Evolutionary conservation across 2,113 vertebrate species (phyloP), one percentile per base, ranked within the genome.

Genomic region (Anser cygnoides): DNA sequence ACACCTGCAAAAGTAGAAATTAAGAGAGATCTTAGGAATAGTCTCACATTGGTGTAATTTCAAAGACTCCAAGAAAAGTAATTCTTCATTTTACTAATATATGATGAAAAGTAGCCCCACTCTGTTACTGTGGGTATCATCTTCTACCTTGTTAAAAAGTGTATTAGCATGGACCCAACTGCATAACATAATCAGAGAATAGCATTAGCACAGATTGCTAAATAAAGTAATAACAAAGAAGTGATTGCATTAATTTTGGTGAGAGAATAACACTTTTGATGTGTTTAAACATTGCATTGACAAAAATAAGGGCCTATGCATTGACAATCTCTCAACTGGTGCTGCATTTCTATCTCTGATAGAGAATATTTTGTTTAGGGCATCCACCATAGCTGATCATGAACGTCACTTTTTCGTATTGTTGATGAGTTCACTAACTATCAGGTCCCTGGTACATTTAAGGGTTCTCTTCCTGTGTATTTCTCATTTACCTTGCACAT

Each of bases 171-270:
- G 29, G 6, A 52, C 12, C 16, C 35, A 29, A 8, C 31, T 87
- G 6, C 6, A 14, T 65, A 49, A 17, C 3, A n/a, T 46, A 71
- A 58, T 33, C 26, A 67, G 57, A 28, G 21, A 80, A 86, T 3
- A 89, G 0, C 1, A 33, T 41, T 59, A 55, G 3, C 28, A 59
- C 2, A 54, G 10, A 59, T 2, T 25, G 2, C 16, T 44, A 49
- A 89, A 58, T 29, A 57, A 9, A 54, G 31, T 61, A 29, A 65
- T 65, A 39, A 33, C n/a, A 71, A 39, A 59, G 44, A 49, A 23
- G 54, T 13, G 39, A 1, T 0, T 44, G 1, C 4, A 18, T 35
- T 55, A 6, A 46, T 91, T 82, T 54, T 58, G 6, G 8, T 58
- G 9, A 70, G 20, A 94, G 76, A 3, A 19, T 35, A 75, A 7